A percentile compares a stretch with the other conserved stretches of the same genome.
Evolutionary conservation across 2,113 vertebrate species (phyloP).

Genomic region (Rostratula benghalensis): DNA sequence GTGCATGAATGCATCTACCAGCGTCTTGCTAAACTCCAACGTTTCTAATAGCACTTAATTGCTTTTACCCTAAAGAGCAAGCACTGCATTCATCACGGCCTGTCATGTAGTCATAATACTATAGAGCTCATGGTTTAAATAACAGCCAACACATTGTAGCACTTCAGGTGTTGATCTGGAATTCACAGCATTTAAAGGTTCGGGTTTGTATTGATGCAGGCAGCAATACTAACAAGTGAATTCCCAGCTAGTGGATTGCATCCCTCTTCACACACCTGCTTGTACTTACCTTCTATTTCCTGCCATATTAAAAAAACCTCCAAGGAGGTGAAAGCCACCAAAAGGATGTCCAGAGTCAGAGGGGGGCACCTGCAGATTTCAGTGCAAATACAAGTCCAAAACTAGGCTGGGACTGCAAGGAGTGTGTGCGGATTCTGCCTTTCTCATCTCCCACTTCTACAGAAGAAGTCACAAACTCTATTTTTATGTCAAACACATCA

Average conservation of each 20-base stretch:
- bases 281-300: neutral
- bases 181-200: neutral
- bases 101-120: neutral
- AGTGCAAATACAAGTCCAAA: neutral
- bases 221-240: neutral
- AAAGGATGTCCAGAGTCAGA: neutral
- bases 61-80: neutral
- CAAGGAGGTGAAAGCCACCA: neutral
- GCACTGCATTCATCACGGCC: neutral
- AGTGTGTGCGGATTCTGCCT: accelerated
- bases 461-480: neutral
- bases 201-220: neutral
- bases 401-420: neutral
- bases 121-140: neutral
- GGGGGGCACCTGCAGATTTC: neutral
- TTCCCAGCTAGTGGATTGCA: neutral
- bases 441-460: neutral
- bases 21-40: neutral
- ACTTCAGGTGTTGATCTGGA: neutral
- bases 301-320: neutral
- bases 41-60: neutral
- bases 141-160: neutral
- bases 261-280: neutral
- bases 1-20: neutral
- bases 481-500: neutral